These are phyloP conservation scores for Luperina nickerlii DNA, from an alignment of 2,888 invertebrate species.

Conservation along the genomic window DNA sequence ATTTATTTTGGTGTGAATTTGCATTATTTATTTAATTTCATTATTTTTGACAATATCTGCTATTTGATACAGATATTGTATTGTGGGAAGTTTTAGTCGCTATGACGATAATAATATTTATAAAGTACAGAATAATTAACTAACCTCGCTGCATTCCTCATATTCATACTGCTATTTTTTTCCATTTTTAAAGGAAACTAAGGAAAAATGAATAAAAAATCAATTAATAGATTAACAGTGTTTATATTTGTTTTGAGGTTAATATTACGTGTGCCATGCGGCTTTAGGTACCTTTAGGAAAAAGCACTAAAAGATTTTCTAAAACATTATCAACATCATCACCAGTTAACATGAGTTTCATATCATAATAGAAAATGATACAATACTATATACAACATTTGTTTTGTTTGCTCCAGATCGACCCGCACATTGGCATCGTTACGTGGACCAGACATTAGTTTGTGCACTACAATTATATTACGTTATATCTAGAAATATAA, in stretches of 20 bases:
- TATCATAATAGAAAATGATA: conserved; percentile 81
- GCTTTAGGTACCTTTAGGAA: conserved; percentile 86
- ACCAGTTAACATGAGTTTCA: conserved; percentile 81
- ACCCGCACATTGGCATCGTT: conserved; percentile 40
- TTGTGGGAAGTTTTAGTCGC: no score
- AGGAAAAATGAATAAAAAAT: conserved; percentile 70
- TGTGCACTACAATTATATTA: conserved; percentile 85
- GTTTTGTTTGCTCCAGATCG: conserved; percentile 65
- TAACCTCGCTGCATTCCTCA: background rate
- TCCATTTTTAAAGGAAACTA: background rate
- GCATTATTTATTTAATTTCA: no score
- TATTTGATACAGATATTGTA: no score
- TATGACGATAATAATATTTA: no score
- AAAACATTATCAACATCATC: conserved; percentile 85
- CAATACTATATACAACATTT: conserved; percentile 76
- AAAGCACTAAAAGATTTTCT: conserved; percentile 86
- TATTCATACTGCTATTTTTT: background rate
- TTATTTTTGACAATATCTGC: no score
- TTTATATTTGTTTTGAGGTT: conserved; percentile 90
- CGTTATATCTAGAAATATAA: conserved; percentile 81
- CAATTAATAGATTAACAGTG: conserved; percentile 86
- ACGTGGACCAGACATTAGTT: conserved; percentile 72
- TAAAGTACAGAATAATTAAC: background rate
- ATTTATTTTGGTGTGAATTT: no score
- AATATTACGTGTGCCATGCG: conserved; percentile 87